Evolutionary conservation across 1,140 invertebrate species (phyloP).

Genomic region (Papilio polytes): DNA sequence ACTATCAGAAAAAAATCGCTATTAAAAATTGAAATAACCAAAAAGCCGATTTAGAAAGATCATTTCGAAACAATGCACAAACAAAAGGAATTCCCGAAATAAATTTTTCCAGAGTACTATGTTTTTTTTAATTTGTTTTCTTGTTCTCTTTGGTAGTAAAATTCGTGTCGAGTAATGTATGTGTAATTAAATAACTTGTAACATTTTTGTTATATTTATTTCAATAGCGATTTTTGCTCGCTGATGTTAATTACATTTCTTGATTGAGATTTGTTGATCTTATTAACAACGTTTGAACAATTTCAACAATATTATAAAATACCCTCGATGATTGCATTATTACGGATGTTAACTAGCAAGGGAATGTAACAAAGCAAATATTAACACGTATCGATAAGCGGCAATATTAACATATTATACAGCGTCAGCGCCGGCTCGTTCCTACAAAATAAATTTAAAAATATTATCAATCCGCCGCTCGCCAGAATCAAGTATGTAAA

Average conservation of each 20-base stretch:
- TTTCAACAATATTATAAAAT: too few relatives aligned
- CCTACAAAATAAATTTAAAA: not conserved
- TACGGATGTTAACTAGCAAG: not conserved
- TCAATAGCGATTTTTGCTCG: too few relatives aligned
- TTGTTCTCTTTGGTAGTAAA: not conserved
- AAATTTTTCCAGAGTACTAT: not conserved
- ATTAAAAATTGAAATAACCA: not conserved
- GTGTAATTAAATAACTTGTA: too few relatives aligned
- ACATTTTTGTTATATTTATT: too few relatives aligned
- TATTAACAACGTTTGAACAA: too few relatives aligned
- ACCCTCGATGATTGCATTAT: not conserved
- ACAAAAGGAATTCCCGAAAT: not conserved
- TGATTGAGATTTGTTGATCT: too few relatives aligned
- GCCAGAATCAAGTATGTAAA: slow-evolving; percentile 9
- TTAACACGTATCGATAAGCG: not conserved
- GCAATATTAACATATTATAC: not conserved
- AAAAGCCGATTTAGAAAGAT: not conserved
- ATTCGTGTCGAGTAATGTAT: not conserved
- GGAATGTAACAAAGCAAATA: not conserved
- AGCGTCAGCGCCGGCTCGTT: not conserved
- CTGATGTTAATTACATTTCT: too few relatives aligned
- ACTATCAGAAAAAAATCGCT: not conserved
- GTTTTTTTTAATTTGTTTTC: not conserved
- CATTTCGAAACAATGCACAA: too few relatives aligned
- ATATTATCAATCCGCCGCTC: not conserved